A percentile compares a stretch with the other conserved stretches of the same genome.
Conservation (phyloP, 2,888 invertebrate species). For the Acanthococcus lagerstroemiae region DNA sequence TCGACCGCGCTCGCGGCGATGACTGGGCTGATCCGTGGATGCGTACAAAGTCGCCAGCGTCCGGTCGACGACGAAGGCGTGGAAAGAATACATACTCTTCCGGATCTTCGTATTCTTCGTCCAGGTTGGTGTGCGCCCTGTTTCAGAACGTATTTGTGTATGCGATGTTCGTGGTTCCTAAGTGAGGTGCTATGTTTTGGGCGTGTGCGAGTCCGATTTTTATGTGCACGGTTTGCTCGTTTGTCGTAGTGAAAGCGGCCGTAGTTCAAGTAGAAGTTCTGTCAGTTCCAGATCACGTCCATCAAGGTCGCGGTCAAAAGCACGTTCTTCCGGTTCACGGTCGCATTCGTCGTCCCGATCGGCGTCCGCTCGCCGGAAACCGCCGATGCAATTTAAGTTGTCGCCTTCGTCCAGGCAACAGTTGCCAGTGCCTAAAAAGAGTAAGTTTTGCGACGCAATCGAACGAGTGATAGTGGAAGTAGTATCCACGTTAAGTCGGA, state of each 20-base stretch:
- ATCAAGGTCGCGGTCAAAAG: constrained; percentile 45
- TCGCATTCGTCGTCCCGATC: constrained; percentile 39
- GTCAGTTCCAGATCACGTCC: constrained; percentile 46
- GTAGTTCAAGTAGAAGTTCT: constrained; percentile 43
- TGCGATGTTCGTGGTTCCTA: no score
- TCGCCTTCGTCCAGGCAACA: constrained; percentile 30
- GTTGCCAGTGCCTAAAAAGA: constrained; percentile 6
- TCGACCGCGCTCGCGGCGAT: constrained; percentile 45
- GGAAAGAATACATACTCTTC: constrained; percentile 58
- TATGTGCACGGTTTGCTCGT: background rate
- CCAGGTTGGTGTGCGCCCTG: constrained; percentile 36
- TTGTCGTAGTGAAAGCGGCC: constrained; percentile 34
- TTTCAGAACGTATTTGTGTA: no score
- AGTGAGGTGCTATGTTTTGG: no score
- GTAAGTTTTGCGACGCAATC: no score
- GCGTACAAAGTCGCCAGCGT: constrained; percentile 39
- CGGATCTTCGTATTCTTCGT: constrained; percentile 55
- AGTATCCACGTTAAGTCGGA: no score
- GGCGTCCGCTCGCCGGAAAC: constrained; percentile 38
- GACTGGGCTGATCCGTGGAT: constrained; percentile 97
- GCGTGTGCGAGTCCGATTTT: background rate
- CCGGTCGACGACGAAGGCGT: constrained; percentile 38
- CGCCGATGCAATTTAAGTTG: constrained; percentile 35
- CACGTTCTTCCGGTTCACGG: constrained; percentile 37
- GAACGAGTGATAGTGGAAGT: no score